A percentile compares a stretch with the other conserved stretches of the same genome.
These are phyloP conservation scores for Suillia variegata DNA, from an alignment of 2,888 invertebrate genomes.

Conservation along the genomic window DNA sequence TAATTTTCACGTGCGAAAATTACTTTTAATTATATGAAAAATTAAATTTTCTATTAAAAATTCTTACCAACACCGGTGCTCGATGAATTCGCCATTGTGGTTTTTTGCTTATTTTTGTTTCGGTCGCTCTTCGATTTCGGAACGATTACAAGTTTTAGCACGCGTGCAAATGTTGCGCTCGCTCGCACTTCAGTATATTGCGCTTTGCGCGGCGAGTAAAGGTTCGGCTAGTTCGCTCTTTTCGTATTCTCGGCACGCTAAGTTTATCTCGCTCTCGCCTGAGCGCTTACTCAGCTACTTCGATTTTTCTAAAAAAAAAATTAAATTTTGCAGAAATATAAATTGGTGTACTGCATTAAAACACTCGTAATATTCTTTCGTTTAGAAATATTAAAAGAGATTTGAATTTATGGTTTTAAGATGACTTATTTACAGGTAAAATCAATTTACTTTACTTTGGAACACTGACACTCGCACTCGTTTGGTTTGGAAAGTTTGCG, in stretches of 20 bases:
- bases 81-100: slow-evolving; percentile 82
- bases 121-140: not conserved
- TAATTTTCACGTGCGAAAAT: no score
- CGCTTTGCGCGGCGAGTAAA: not conserved
- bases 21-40: no score
- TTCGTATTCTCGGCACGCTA: not conserved
- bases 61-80: slow-evolving; percentile 89
- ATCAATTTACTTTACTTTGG: no score
- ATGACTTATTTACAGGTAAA: no score
- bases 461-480: no score
- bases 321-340: no score
- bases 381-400: no score
- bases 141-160: not conserved
- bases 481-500: no score
- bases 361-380: no score
- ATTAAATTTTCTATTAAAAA: slow-evolving; percentile 25
- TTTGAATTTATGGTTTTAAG: no score
- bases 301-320: not conserved
- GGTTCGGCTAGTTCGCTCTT: not conserved
- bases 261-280: not conserved
- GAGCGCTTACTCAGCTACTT: not conserved
- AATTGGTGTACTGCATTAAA: no score
- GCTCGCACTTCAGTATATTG: not conserved
- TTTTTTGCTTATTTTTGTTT: slow-evolving; percentile 38
- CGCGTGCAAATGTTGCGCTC: not conserved